Evolutionary conservation across 2,888 invertebrate genomes (phyloP).

Genomic region (Meganola albula): DNA sequence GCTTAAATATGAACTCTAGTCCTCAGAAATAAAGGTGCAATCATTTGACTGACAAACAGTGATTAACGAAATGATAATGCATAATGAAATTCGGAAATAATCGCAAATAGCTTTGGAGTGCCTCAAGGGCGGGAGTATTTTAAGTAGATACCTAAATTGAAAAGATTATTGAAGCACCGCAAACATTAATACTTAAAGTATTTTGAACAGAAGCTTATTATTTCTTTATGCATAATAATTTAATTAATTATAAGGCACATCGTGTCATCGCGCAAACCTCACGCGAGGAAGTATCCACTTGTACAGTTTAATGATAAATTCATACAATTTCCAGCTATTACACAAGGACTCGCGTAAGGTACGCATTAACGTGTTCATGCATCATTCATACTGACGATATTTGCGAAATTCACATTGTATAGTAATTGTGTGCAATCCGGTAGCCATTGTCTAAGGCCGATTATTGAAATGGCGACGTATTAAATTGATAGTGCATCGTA

Average conservation of each 20-base stretch:
- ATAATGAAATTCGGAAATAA: slow-evolving; percentile 72
- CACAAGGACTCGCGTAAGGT: slow-evolving; percentile 29
- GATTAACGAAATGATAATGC: slow-evolving; percentile 66
- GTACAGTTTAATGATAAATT: slow-evolving; percentile 36
- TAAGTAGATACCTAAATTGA: slow-evolving; percentile 58
- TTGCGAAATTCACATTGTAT: slow-evolving; percentile 43
- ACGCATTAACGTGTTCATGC: slow-evolving; percentile 38
- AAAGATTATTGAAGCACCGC: slow-evolving; percentile 43
- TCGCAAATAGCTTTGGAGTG: slow-evolving; percentile 65
- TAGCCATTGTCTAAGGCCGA: slow-evolving; percentile 55
- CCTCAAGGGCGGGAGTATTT: slow-evolving; percentile 42
- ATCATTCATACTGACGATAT: slow-evolving; percentile 41
- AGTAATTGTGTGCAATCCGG: slow-evolving; percentile 41
- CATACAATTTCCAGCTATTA: slow-evolving; percentile 37
- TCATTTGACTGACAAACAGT: slow-evolving; percentile 20
- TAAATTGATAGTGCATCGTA: slow-evolving; percentile 59
- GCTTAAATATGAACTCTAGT: slow-evolving; percentile 38
- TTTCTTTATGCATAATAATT: slow-evolving; percentile 28
- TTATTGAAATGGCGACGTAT: slow-evolving; percentile 61
- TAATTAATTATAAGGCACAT: slow-evolving; percentile 14
- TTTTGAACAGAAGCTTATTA: slow-evolving; percentile 27
- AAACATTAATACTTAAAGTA: slow-evolving; percentile 37
- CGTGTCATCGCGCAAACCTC: slow-evolving; percentile 11
- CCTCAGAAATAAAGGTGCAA: slow-evolving; percentile 26
- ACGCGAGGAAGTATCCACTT: slow-evolving; percentile 17